Conservation (phyloP, 2,113 vertebrate species). For the Rhinoderma darwinii region DNA sequence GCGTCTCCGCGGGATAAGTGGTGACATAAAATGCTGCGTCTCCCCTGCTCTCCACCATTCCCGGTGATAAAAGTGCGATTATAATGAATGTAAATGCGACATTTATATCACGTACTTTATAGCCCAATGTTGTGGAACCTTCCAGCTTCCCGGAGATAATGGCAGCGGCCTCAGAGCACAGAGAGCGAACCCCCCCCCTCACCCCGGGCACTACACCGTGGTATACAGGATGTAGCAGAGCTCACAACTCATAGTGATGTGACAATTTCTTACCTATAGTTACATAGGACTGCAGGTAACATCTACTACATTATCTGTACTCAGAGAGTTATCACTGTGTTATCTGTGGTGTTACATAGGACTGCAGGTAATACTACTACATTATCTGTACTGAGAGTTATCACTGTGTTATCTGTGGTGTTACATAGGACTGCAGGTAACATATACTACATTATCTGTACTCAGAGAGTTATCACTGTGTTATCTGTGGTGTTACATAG, state of each 20-base stretch:
- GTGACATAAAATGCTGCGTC: constrained; percentile 47
- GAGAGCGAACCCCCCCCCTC: not conserved
- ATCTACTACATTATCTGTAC: not conserved
- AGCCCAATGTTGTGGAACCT: not conserved
- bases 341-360: too few species aligned
- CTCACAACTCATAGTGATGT: too few species aligned
- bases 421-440: too few species aligned
- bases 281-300: not conserved
- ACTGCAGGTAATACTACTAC: too few species aligned
- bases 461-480: too few species aligned
- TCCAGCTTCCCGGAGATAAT: not conserved
- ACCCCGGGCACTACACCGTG: not conserved
- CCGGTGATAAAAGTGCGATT: constrained; percentile 47
- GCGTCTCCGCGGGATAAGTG: constrained; percentile 39
- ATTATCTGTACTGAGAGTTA: too few species aligned
- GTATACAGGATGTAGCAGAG: too few species aligned
- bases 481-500: too few species aligned
- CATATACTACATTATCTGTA: too few species aligned
- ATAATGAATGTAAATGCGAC: constrained; percentile 54
- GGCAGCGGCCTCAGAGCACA: not conserved
- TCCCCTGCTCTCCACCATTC: not conserved
- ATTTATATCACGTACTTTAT: constrained; percentile 40
- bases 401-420: too few species aligned
- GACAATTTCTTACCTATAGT: too few species aligned
- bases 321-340: too few species aligned